phyloP scores from a whole-genome alignment of 2,888 invertebrate species.

The Pyrrhosoma nymphula region DNA sequence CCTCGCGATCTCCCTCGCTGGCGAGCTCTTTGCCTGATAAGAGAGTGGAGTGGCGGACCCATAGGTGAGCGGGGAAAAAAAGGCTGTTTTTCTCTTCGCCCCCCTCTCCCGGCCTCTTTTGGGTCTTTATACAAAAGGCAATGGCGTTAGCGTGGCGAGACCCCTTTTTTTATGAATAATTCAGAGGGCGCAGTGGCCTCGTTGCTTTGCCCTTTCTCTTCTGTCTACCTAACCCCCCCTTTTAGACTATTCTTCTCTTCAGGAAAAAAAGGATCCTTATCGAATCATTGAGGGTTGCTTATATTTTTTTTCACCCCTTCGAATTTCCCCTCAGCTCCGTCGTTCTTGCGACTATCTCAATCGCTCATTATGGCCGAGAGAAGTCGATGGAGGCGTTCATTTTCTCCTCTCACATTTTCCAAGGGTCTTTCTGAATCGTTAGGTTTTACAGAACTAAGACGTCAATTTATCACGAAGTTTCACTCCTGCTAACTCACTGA shows the following conservation, averaged over 20 bases:
- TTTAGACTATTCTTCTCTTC: not conserved
- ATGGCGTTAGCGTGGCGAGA: conserved; percentile 38
- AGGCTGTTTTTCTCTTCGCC: not conserved
- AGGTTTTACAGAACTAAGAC: not conserved
- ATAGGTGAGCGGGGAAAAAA: not conserved
- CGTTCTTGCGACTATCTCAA: not conserved
- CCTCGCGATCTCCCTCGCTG: conserved; percentile 38
- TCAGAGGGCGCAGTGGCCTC: conserved; percentile 43
- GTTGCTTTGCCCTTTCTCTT: not conserved
- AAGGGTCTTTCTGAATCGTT: not conserved
- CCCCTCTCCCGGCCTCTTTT: not conserved
- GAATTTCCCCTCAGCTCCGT: not conserved
- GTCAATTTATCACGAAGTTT: not conserved
- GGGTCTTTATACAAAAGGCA: not conserved
- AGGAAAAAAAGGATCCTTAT: conserved; percentile 34
- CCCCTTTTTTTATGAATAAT: conserved; percentile 48
- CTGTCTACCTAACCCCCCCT: not conserved
- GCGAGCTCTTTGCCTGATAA: conserved; percentile 47
- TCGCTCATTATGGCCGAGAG: not conserved
- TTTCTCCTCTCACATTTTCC: not conserved
- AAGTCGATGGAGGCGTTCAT: not conserved
- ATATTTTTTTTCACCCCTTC: not conserved
- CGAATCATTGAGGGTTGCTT: not conserved
- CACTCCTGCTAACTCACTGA: not conserved
- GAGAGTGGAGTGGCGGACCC: not conserved